phyloP scores from a whole-genome alignment of 2,113 vertebrate genomes.

The Pelobates fuscus region DNA sequence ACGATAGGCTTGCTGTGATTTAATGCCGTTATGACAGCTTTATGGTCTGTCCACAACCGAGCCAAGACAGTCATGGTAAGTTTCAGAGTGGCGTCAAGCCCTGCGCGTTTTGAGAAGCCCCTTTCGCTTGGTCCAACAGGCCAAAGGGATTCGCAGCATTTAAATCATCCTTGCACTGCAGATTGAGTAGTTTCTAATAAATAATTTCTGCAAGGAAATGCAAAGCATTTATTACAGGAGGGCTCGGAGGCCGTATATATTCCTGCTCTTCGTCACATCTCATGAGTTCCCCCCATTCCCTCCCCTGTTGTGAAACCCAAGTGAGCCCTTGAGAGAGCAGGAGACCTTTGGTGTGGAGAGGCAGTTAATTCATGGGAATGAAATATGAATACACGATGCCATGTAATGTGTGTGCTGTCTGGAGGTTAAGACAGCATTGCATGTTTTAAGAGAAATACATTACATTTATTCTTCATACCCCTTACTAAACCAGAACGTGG shows the following conservation, averaged over 20 bases:
- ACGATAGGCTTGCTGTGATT: constrained; percentile 61
- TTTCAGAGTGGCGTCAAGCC: constrained; percentile 68
- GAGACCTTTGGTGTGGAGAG: constrained; percentile 55
- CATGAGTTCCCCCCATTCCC: constrained; percentile 56
- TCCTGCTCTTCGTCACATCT: constrained; percentile 66
- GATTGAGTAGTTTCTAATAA: constrained; percentile 65
- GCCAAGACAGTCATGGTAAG: constrained; percentile 65
- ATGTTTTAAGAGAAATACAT: constrained; percentile 34
- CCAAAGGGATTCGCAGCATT: constrained; percentile 58
- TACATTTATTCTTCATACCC: background rate
- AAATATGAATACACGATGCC: constrained; percentile 54
- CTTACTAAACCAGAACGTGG: background rate
- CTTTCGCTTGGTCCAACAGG: constrained; percentile 63
- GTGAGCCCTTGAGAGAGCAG: constrained; percentile 48
- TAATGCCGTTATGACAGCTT: constrained; percentile 69
- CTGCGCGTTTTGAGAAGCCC: constrained; percentile 56
- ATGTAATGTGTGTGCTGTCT: constrained; percentile 49
- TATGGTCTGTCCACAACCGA: constrained; percentile 66
- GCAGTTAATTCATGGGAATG: constrained; percentile 55
- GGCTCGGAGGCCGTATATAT: constrained; percentile 66
- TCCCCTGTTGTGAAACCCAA: constrained; percentile 56
- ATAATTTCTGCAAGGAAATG: constrained; percentile 71
- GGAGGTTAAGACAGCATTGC: constrained; percentile 47
- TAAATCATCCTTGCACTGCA: constrained; percentile 62
- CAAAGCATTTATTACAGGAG: constrained; percentile 68